Percentiles rank a stretch among this genome's conserved stretches.
Conservation (phyloP, 2,888 invertebrate genomes). For the Habrosyne pyritoides region DNA sequence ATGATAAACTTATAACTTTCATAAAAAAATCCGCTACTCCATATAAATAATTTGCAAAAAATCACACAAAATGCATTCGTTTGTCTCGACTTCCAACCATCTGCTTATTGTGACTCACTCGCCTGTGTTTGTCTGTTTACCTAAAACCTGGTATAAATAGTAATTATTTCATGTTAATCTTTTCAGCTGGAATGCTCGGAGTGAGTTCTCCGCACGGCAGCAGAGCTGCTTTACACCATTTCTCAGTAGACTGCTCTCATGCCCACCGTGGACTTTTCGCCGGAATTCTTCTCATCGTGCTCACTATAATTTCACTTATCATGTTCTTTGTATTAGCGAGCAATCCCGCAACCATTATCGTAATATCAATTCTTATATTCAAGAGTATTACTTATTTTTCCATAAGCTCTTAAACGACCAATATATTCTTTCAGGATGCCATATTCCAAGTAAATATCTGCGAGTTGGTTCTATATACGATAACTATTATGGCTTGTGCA, state of each 20-base stretch:
- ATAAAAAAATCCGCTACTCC: no score
- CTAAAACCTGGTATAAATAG: not conserved
- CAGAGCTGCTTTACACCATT: slow-evolving; percentile 83
- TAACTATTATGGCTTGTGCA: slow-evolving; percentile 85
- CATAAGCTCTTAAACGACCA: slow-evolving; percentile 7
- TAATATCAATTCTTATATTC: slow-evolving; percentile 38
- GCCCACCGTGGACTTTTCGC: slow-evolving; percentile 91
- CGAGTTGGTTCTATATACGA: slow-evolving; percentile 88
- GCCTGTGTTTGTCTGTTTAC: no score
- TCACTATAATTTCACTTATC: slow-evolving; percentile 93
- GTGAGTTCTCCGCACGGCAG: slow-evolving; percentile 73
- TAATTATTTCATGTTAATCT: slow-evolving; percentile 12
- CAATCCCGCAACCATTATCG: slow-evolving; percentile 83
- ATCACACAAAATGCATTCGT: not conserved
- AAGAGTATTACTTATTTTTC: slow-evolving; percentile 2
- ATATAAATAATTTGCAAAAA: no score
- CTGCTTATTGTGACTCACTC: not conserved
- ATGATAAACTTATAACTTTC: no score
- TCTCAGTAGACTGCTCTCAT: slow-evolving; percentile 92
- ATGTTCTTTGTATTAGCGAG: slow-evolving; percentile 94
- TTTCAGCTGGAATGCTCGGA: slow-evolving; percentile 83
- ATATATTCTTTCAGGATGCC: slow-evolving; percentile 75
- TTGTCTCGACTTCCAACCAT: not conserved
- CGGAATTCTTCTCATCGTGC: slow-evolving; percentile 90
- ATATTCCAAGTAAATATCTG: slow-evolving; percentile 90